A percentile compares a stretch with the other conserved stretches of the same genome.
phyloP scores from a whole-genome alignment of 2,888 invertebrate genomes.

The Zele albiditarsus region DNA sequence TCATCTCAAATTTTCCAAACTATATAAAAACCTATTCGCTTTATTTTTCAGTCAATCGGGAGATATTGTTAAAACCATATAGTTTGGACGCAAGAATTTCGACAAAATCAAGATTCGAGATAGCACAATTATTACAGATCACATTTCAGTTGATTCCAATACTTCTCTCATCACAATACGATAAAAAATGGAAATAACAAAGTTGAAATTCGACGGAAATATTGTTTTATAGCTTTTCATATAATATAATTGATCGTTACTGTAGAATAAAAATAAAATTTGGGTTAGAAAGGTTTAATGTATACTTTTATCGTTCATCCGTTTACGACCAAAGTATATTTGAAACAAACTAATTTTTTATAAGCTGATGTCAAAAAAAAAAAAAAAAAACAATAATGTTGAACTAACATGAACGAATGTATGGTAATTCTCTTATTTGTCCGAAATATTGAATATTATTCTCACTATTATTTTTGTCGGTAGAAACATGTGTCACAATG shows the following conservation, averaged over 20 bases:
- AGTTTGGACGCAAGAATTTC: no score
- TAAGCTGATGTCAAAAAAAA: conserved; percentile 11
- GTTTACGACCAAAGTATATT: conserved; percentile 25
- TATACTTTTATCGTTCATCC: conserved; percentile 28
- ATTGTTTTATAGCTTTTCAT: neutral
- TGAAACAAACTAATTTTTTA: conserved; percentile 18
- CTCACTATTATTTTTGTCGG: conserved; percentile 5
- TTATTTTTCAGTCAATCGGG: neutral
- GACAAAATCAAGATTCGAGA: no score
- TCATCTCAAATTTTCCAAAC: neutral
- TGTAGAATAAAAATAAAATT: neutral
- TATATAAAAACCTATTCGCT: neutral
- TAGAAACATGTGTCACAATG: conserved; percentile 39
- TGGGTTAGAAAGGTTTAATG: conserved; percentile 16
- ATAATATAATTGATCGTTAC: neutral
- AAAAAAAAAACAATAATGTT: conserved; percentile 3
- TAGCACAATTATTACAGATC: no score
- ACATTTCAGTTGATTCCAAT: no score
- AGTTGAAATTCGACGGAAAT: neutral
- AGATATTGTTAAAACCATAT: no score
- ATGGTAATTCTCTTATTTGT: neutral
- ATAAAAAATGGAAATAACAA: neutral
- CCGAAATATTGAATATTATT: conserved; percentile 17
- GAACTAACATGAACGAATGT: neutral
- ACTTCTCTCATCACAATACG: neutral